Evolutionary conservation across 64 coral and sea anemone genomes (phyloP).

Genomic region (Stichodactyla mertensii): DNA sequence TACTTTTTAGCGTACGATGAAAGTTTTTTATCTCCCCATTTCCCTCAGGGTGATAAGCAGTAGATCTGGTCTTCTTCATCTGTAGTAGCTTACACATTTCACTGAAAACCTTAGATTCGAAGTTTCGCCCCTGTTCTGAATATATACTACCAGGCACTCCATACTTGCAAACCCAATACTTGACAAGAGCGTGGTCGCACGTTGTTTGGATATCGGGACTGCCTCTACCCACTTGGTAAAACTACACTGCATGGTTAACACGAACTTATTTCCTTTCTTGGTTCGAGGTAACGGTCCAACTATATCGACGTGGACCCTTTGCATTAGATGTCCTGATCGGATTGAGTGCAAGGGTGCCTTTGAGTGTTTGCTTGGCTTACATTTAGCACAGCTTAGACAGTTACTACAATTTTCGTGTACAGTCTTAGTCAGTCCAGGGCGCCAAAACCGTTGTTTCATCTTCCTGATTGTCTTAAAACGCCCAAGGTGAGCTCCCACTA

Average conservation of each 20-base stretch:
- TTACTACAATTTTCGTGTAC: slow-evolving; percentile 25
- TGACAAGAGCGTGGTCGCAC: slow-evolving; percentile 41
- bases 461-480: slow-evolving; percentile 27
- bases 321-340: slow-evolving; percentile 18
- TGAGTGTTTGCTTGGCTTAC: not conserved
- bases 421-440: slow-evolving; percentile 17
- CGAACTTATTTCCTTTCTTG: slow-evolving; percentile 23
- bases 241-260: slow-evolving; percentile 29
- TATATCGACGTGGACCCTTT: slow-evolving; percentile 22
- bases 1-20: slow-evolving; percentile 31
- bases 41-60: slow-evolving; percentile 50
- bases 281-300: slow-evolving; percentile 25
- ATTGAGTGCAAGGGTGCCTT: slow-evolving; percentile 22
- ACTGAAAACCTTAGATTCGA: slow-evolving; percentile 43
- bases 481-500: too few species aligned
- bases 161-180: slow-evolving; percentile 42
- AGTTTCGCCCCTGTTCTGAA: slow-evolving; percentile 49
- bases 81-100: slow-evolving; percentile 39
- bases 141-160: slow-evolving; percentile 57
- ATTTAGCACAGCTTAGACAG: slow-evolving; percentile 45
- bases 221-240: slow-evolving; percentile 63
- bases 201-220: slow-evolving; percentile 26
- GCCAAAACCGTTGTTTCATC: slow-evolving; percentile 38
- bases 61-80: slow-evolving; percentile 62
- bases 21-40: slow-evolving; percentile 56